These are phyloP conservation scores for Drosophila dunni DNA, from an alignment of 1,140 invertebrate species.

Conservation along the genomic window DNA sequence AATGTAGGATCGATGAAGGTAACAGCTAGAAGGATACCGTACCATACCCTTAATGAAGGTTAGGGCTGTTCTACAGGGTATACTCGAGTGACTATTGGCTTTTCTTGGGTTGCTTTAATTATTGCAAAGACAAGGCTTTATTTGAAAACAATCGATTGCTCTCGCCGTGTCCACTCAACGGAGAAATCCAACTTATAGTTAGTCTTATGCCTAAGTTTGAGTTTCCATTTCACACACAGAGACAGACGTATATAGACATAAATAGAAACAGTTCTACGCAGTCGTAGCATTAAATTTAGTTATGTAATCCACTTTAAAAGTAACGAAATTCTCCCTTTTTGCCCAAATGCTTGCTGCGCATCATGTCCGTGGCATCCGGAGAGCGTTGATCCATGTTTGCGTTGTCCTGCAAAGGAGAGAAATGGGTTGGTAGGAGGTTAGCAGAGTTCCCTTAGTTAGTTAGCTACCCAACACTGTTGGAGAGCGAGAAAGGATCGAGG, in stretches of 20 bases:
- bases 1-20: too few relatives aligned
- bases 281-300: background rate
- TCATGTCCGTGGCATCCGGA: conserved; percentile 89
- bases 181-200: conserved; percentile 67
- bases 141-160: conserved; percentile 73
- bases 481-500: too few relatives aligned
- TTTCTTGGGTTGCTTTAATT: conserved; percentile 47
- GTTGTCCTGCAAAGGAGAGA: conserved; percentile 82
- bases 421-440: background rate
- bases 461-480: too few relatives aligned
- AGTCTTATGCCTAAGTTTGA: conserved; percentile 70
- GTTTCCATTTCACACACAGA: conserved; percentile 42
- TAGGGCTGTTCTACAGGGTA: too few relatives aligned
- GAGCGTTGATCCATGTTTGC: conserved; percentile 83
- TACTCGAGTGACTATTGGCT: too few relatives aligned
- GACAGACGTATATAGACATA: conserved; percentile 21
- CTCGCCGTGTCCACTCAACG: conserved; percentile 44
- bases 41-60: too few relatives aligned
- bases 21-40: too few relatives aligned
- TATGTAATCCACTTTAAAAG: conserved; percentile 87
- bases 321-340: conserved; percentile 98
- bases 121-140: conserved; percentile 49
- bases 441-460: background rate
- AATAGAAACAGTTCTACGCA: conserved; percentile 35
- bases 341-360: conserved; percentile 93